Base-by-base conservation (phyloP, 2,888 invertebrate species). In the Dromius quadrimaculatus region DNA sequence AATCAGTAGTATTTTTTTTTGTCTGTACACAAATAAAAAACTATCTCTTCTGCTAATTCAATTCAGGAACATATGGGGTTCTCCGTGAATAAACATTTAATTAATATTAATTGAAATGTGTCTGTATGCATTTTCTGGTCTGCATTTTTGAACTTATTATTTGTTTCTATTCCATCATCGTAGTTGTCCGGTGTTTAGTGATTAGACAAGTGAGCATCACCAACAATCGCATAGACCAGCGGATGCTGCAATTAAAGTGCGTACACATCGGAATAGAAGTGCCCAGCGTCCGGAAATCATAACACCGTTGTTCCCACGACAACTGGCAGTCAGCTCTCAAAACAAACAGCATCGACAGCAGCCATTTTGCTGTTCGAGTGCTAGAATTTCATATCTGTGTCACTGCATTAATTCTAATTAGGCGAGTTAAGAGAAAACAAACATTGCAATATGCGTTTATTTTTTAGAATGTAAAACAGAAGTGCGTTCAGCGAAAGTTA, bases 231-330 rank as follows among this genome's bases (percentile, higher is more conserved):
- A 72, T 54, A 28, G 28, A 5, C 3, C 50, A 76, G 76, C 79
- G 80, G 80, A 80, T 77, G 78, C 75, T 72, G 74, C 76, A 80
- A 80, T 80, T 79, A 79, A 77, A 76, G 74, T 76, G 78, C 77
- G 77, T 76, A 72, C 47, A 45, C 41, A 61, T 59, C 36, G 59
- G 59, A 34, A 59, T 59, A 38, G 59, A 59, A 59, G 15, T 59
- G 59, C 20, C 59, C 59, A 38, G 36, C 59, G 59, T 59, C 59
- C 59, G 59, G 59, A 59, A 59, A 38, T 54, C 50, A 59, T 32
- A 34, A 20, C 59, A 19, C 9, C 36, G n/a, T n/a, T 19, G 59
- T 69, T 69, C 69, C 69, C 69, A 69, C 69, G 69, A 34, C 32
- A 34, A 28, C 38, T 22, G 47, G 2, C 50, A 23, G 50, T 54